phyloP scores from a whole-genome alignment of 1,140 invertebrate genomes.

The Charaxes varanes region DNA sequence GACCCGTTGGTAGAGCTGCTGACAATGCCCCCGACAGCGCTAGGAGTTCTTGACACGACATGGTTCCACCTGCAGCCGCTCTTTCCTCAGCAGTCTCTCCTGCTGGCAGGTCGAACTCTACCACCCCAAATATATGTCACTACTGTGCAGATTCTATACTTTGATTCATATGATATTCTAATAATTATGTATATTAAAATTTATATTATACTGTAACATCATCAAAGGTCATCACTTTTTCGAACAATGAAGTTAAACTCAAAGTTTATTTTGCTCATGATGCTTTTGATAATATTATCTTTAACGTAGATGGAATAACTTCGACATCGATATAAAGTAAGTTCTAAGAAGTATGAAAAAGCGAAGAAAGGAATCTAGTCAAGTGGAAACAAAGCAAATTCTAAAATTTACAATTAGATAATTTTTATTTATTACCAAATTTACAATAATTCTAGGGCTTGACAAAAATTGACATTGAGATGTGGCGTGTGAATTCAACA shows the following conservation, averaged over 20 bases:
- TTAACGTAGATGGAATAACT: conserved; percentile 1
- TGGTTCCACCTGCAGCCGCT: conserved; percentile 71
- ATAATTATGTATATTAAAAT: too few relatives aligned
- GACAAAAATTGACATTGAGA: too few relatives aligned
- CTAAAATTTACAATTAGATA: too few relatives aligned
- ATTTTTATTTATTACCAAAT: too few relatives aligned
- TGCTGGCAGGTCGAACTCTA: conserved; percentile 69
- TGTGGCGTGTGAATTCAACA: too few relatives aligned
- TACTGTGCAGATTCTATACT: conserved; percentile 23
- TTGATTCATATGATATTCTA: background rate
- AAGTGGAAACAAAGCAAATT: too few relatives aligned
- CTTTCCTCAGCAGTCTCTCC: conserved; percentile 55
- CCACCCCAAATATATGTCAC: conserved; percentile 44
- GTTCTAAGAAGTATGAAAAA: too few relatives aligned
- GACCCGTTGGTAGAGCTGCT: conserved; percentile 91
- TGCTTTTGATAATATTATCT: conserved; percentile 5
- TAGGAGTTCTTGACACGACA: conserved; percentile 94
- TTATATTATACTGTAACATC: too few relatives aligned
- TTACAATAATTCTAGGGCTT: too few relatives aligned
- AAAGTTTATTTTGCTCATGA: background rate
- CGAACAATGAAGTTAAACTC: conserved; percentile 1
- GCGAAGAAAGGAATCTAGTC: too few relatives aligned
- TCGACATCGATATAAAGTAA: too few relatives aligned
- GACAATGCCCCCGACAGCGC: conserved; percentile 92
- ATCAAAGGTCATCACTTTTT: too few relatives aligned